Evolutionary conservation across 2,113 vertebrate genomes (phyloP).

Genomic region (Cyprinus carpio): DNA sequence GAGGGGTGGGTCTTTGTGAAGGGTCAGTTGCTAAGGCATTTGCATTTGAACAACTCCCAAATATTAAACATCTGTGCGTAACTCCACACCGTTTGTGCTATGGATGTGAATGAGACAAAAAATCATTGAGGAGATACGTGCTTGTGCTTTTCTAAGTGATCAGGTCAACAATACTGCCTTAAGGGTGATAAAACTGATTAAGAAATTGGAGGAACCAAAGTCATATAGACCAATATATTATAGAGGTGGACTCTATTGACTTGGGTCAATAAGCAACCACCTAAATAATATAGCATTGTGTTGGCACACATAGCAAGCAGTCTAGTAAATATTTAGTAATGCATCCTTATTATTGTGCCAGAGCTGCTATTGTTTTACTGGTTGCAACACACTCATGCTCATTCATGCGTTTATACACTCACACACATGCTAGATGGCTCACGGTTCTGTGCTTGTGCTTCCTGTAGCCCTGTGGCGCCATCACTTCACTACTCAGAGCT

Average conservation of each 20-base stretch:
- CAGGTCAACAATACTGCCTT: not conserved
- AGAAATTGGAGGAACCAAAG: not conserved
- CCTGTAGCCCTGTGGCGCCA: conserved; percentile 43
- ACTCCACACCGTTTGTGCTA: not conserved
- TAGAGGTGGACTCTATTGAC: not conserved
- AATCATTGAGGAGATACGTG: not conserved
- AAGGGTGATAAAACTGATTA: not conserved
- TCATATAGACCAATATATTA: not conserved
- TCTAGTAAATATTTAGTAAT: not conserved
- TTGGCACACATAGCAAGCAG: not conserved
- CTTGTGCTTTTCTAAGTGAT: not conserved
- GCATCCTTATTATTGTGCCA: not conserved
- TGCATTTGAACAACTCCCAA: not conserved
- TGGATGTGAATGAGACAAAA: too few species aligned
- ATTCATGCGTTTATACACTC: not conserved
- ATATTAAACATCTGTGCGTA: not conserved
- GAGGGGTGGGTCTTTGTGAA: too few species aligned
- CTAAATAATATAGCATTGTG: not conserved
- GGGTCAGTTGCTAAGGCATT: not conserved
- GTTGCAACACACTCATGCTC: not conserved
- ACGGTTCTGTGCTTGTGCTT: conserved; percentile 7
- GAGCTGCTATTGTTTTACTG: not conserved
- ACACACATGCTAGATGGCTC: not conserved
- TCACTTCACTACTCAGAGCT: conserved; percentile 24
- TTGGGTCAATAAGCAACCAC: not conserved